These are phyloP conservation scores for Tiliacea citrago DNA, from an alignment of 2,888 invertebrate genomes.

Conservation along the genomic window DNA sequence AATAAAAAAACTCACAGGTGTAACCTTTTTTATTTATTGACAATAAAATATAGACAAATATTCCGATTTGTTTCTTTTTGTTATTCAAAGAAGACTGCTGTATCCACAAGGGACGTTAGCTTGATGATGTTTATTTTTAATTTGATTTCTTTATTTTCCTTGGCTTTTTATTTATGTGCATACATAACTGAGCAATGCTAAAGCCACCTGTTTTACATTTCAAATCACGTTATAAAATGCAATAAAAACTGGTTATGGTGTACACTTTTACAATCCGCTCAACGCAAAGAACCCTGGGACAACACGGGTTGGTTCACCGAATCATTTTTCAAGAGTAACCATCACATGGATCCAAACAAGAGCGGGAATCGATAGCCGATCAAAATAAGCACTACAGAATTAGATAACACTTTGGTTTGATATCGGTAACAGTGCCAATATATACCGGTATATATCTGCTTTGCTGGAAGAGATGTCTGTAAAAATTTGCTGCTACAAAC, in stretches of 20 bases:
- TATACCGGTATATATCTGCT: background rate
- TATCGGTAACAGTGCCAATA: slow-evolving; percentile 5
- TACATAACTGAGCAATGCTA: background rate
- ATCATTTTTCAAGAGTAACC: background rate
- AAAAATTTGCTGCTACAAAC: background rate
- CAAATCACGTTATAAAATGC: background rate
- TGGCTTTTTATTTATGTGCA: background rate
- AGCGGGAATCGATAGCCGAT: slow-evolving; percentile 10
- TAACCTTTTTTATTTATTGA: slow-evolving; percentile 52
- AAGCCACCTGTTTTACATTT: background rate
- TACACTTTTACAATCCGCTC: background rate
- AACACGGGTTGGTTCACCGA: background rate
- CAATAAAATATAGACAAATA: slow-evolving; percentile 53
- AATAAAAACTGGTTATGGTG: background rate
- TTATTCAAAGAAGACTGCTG: slow-evolving; percentile 33
- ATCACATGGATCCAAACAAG: background rate
- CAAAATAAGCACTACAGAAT: slow-evolving; percentile 25
- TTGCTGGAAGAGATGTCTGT: background rate
- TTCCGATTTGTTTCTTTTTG: slow-evolving; percentile 47
- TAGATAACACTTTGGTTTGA: background rate
- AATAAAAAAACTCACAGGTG: slow-evolving; percentile 58
- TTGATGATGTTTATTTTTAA: slow-evolving; percentile 9
- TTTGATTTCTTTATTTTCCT: background rate
- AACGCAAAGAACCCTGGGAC: background rate
- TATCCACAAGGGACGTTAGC: slow-evolving; percentile 13